A percentile compares a stretch with the other conserved stretches of the same genome.
phyloP scores from a whole-genome alignment of 2,888 invertebrate genomes.

The Ypsolopha sequella region DNA sequence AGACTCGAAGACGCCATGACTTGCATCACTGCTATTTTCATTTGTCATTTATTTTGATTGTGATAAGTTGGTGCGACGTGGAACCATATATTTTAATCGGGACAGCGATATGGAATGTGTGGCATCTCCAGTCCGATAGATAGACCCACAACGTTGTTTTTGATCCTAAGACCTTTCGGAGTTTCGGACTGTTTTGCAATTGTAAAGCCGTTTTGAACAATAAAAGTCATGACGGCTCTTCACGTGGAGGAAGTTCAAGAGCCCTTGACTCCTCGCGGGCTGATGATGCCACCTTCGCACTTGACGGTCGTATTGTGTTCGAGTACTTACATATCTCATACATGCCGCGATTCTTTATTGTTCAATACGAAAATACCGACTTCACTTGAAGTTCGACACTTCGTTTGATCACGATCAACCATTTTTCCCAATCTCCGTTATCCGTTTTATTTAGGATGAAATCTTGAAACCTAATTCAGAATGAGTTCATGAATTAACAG shows the following conservation, averaged over 20 bases:
- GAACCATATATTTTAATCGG: slow-evolving; percentile 39
- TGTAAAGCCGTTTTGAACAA: slow-evolving; percentile 18
- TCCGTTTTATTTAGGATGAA: no score
- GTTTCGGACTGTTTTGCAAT: background rate
- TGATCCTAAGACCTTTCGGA: background rate
- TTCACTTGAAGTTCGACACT: no score
- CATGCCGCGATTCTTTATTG: no score
- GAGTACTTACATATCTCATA: no score
- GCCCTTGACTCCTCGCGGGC: slow-evolving; percentile 8
- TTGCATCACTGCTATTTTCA: slow-evolving; percentile 62
- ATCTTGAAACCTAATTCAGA: no score
- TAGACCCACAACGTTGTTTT: background rate
- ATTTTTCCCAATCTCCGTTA: no score
- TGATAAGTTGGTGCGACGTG: slow-evolving; percentile 53
- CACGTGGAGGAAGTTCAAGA: slow-evolving; percentile 7
- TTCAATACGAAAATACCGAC: no score
- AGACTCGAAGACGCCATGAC: slow-evolving; percentile 35
- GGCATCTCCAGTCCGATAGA: background rate
- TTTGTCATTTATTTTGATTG: slow-evolving; percentile 73
- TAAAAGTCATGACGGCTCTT: slow-evolving; percentile 11
- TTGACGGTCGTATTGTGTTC: background rate
- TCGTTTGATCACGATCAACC: no score
- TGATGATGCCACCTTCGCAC: slow-evolving; percentile 12
- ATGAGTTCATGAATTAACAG: no score
- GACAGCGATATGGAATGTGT: slow-evolving; percentile 17